Evolutionary conservation across 2,113 vertebrate genomes (phyloP).

Genomic region (Stigmatopora nigra): DNA sequence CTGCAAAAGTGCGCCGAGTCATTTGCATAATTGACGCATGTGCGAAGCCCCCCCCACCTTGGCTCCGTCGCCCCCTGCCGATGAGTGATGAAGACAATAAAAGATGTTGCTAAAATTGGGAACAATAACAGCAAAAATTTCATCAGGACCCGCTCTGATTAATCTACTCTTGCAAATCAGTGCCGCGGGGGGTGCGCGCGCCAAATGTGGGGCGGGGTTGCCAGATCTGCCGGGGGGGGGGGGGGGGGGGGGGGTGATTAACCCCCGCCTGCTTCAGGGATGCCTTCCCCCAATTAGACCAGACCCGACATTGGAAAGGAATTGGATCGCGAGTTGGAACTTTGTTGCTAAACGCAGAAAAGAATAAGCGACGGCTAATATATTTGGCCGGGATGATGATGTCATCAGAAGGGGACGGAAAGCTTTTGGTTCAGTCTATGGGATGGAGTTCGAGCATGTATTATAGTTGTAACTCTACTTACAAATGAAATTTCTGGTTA

Average conservation of each 20-base stretch:
- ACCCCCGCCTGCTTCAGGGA: slow-evolving; percentile 67
- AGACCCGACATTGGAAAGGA: too few relatives aligned
- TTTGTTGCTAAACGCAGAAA: not conserved
- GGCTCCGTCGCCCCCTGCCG: slow-evolving; percentile 69
- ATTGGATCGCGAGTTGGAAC: not conserved
- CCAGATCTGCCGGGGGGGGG: slow-evolving; percentile 53
- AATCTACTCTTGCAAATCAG: slow-evolving; percentile 99
- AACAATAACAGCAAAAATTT: slow-evolving; percentile 99
- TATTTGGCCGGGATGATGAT: too few relatives aligned
- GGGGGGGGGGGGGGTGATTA: slow-evolving; percentile 82
- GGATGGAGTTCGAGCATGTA: too few relatives aligned
- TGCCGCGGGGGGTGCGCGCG: slow-evolving; percentile 58
- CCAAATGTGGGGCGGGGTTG: slow-evolving; percentile 11
- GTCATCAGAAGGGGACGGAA: too few relatives aligned
- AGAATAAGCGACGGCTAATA: not conserved
- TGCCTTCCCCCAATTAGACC: not conserved
- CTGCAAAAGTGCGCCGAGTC: slow-evolving; percentile 88
- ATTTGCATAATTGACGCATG: slow-evolving; percentile 98
- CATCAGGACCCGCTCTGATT: slow-evolving; percentile 98
- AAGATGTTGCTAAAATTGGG: slow-evolving; percentile 99
- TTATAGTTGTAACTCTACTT: too few relatives aligned
- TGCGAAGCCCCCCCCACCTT: slow-evolving; percentile 4
- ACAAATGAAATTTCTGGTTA: too few relatives aligned
- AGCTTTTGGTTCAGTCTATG: too few relatives aligned
- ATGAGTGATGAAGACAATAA: slow-evolving; percentile 99